A percentile compares a stretch with the other conserved stretches of the same genome.
Conservation (phyloP, 2,888 invertebrate species). For the Stenichneumon culpator region DNA sequence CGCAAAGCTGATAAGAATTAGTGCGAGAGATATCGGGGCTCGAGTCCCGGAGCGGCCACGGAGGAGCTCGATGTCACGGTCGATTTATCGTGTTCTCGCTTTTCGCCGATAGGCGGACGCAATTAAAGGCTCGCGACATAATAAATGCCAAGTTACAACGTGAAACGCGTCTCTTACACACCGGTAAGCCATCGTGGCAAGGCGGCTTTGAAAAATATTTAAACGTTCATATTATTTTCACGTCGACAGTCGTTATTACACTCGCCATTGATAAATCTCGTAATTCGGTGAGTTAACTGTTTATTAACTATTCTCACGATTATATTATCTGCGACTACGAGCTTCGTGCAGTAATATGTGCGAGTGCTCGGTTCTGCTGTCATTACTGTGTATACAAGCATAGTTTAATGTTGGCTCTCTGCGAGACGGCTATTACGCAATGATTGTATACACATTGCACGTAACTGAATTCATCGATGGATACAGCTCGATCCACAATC, state of each 20-base stretch:
- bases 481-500: neutral
- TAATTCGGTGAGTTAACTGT: slow-evolving; percentile 12
- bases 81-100: slow-evolving; percentile 52
- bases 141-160: slow-evolving; percentile 30
- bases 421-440: slow-evolving; percentile 22
- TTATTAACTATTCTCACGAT: neutral
- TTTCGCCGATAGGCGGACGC: slow-evolving; percentile 31
- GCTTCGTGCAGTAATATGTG: neutral
- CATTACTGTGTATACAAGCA: neutral
- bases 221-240: neutral
- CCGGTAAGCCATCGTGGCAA: neutral
- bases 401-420: slow-evolving; percentile 5
- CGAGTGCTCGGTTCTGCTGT: neutral
- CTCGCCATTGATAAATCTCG: neutral
- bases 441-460: slow-evolving; percentile 16
- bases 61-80: slow-evolving; percentile 55
- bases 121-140: slow-evolving; percentile 53
- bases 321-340: slow-evolving; percentile 1
- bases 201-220: neutral
- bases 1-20: slow-evolving; percentile 51
- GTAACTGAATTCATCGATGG: slow-evolving; percentile 31
- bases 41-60: slow-evolving; percentile 5
- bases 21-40: slow-evolving; percentile 43
- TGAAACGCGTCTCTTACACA: neutral
- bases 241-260: neutral